Base-by-base conservation (phyloP, 2,888 invertebrate species). In the Rhamnusium bicolor region DNA sequence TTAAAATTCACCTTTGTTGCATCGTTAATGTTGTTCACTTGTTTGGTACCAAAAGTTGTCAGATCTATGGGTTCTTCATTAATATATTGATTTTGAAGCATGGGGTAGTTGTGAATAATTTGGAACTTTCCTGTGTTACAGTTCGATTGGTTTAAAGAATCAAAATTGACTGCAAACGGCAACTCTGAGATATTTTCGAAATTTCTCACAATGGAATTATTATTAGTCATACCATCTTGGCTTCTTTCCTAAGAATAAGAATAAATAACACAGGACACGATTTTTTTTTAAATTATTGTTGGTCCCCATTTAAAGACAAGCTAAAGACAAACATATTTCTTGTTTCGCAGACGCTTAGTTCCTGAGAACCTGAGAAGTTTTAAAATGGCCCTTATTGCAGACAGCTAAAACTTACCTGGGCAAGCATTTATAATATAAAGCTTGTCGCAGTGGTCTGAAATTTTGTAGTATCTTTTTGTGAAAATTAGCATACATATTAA, bases 51-150 rank as follows among this genome's bases (percentile, higher is more conserved):
- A 27, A 58, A 65, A 47, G 65, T 69, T 18, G 78, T 76, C 49
- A 80, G 69, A 71, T 80, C 80, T 8, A 80, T 79, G 10, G 80
- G 80, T 71, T 80, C 80, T 8, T 79, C 77, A 51, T 56, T 24
- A 16, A 47, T 29, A n/a, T 16, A 49, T 10, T 49, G 32, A 19
- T 27, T 51, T 8, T 24, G 19, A 1, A 16, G 16, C 16, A 53
- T 18, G 10, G 53, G 8, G 14, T 53, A 65, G 12, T 24, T 24
- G 14, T 56, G n/a, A 14, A 46, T 8, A 12, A n/a, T 46, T 5
- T 40, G 54, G 16, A 29, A 56, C 10, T 56, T 24, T 12, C 7
- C 29, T 21, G 8, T 49, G 32, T 14, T 12, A 16, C 12, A 27
- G 16, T 24, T 16, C 6, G 49, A 21, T 12, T 24, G 47, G 40